Percentiles rank a stretch among this genome's conserved stretches.
These are phyloP conservation scores for Coptodon rendalli DNA, from an alignment of 2,113 vertebrate species.

Conservation along the genomic window DNA sequence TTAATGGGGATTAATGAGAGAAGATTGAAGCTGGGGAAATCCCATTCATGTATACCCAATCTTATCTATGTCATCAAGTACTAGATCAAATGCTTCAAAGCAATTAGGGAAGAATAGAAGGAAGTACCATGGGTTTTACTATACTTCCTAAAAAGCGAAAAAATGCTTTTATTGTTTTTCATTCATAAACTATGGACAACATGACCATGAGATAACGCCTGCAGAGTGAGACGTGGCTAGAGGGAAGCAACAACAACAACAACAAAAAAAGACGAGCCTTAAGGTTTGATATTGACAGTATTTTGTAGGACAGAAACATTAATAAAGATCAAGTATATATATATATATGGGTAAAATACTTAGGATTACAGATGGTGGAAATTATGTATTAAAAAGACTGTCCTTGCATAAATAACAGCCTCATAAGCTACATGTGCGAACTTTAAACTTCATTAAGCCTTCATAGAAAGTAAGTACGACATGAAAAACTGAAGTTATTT, in stretches of 20 bases:
- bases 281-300: background rate
- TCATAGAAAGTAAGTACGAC: background rate
- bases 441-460: background rate
- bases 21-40: background rate
- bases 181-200: background rate
- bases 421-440: background rate
- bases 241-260: background rate
- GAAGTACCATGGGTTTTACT: background rate
- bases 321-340: background rate
- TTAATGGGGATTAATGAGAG: background rate
- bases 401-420: background rate
- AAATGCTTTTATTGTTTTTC: background rate
- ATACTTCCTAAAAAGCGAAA: background rate
- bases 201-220: background rate
- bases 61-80: background rate
- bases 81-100: background rate
- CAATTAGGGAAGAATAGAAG: constrained; percentile 5
- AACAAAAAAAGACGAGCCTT: fast-evolving
- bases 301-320: background rate
- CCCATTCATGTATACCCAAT: background rate
- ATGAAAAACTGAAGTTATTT: background rate
- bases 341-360: background rate
- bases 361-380: background rate
- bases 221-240: background rate
- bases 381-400: background rate